A percentile compares a stretch with the other conserved stretches of the same genome.
phyloP scores from a whole-genome alignment of 2,797 vertebrate species.

The Semotilus atromaculatus region DNA sequence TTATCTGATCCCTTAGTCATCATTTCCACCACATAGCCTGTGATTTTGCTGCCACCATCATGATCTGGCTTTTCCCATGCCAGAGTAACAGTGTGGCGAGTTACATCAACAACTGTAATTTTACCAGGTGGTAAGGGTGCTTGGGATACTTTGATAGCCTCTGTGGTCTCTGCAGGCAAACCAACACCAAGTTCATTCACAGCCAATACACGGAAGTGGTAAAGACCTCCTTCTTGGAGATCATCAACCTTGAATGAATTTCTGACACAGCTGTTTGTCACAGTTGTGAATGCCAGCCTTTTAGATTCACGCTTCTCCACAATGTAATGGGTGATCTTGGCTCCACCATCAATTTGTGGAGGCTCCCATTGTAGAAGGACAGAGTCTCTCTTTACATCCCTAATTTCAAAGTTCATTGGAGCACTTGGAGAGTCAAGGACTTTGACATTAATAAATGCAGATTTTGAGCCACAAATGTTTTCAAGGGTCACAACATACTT shows the following conservation, averaged over 20 bases:
- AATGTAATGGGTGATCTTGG: conserved; percentile 94
- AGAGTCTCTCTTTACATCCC: conserved; percentile 91
- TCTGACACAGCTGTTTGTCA: conserved; percentile 91
- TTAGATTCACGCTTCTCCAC: conserved; percentile 95
- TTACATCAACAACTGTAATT: conserved; percentile 87
- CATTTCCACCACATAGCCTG: conserved; percentile 93
- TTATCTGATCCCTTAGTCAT: conserved; percentile 88
- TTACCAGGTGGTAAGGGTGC: conserved; percentile 90
- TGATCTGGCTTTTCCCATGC: conserved; percentile 96
- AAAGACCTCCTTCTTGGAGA: conserved; percentile 90
- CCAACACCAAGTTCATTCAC: conserved; percentile 94
- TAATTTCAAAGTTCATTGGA: conserved; percentile 87
- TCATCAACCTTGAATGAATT: conserved; percentile 91
- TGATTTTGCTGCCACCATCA: conserved; percentile 97
- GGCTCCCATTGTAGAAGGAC: conserved; percentile 92
- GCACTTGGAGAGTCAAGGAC: conserved; percentile 95
- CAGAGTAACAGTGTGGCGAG: conserved; percentile 83
- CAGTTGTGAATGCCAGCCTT: conserved; percentile 91
- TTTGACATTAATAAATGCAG: conserved; percentile 93
- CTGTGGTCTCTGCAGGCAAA: conserved; percentile 86
- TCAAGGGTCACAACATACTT: conserved; percentile 92
- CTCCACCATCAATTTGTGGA: conserved; percentile 94
- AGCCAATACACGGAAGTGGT: conserved; percentile 94
- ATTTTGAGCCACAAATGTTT: conserved; percentile 91
- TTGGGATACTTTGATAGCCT: conserved; percentile 91